phyloP scores from a whole-genome alignment of 2,888 invertebrate genomes.

The Epinotia bilunana region DNA sequence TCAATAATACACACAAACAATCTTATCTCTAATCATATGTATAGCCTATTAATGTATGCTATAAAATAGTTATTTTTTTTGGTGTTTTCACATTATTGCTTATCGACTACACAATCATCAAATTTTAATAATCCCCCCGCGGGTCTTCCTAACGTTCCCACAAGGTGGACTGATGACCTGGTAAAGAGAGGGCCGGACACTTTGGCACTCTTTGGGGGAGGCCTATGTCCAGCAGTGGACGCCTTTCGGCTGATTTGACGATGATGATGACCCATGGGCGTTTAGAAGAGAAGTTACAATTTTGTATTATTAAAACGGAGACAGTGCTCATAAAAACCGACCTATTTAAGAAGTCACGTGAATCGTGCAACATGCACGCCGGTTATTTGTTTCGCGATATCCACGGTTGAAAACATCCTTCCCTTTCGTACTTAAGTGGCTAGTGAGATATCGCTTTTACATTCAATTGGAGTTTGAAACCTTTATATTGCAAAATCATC shows the following conservation, averaged over 20 bases:
- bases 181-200: no score
- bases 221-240: no score
- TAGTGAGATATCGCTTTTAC: conserved; percentile 31
- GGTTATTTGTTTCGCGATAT: conserved; percentile 14
- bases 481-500: conserved; percentile 13
- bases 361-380: background rate
- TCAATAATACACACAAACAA: background rate
- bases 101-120: background rate
- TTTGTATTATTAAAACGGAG: background rate
- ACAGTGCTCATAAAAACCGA: background rate
- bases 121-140: background rate
- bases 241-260: no score
- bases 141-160: background rate
- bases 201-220: no score
- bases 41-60: no score
- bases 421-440: conserved; percentile 23
- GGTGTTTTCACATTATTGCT: background rate
- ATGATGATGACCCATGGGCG: background rate
- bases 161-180: no score
- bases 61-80: background rate
- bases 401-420: background rate
- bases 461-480: conserved; percentile 8
- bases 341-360: background rate
- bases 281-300: background rate
- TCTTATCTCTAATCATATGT: no score